phyloP scores from a whole-genome alignment of 2,888 invertebrate species.

The Auanema sp. region DNA sequence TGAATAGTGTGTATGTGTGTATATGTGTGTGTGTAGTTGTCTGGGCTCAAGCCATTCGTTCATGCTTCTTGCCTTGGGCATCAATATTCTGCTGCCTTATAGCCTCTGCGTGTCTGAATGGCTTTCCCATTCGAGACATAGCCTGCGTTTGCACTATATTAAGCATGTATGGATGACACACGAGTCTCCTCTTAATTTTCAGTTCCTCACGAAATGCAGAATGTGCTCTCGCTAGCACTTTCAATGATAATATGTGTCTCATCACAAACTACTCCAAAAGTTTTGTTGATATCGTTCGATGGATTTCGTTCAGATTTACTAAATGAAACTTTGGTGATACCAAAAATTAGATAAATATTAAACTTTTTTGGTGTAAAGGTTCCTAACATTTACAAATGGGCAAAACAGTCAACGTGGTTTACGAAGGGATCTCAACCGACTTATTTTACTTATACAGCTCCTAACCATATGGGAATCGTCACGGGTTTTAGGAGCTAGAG shows the following conservation, averaged over 20 bases:
- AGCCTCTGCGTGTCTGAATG: slow-evolving; percentile 4
- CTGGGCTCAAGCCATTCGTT: background rate
- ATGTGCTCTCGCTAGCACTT: too few relatives aligned
- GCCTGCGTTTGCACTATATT: too few relatives aligned
- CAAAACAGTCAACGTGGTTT: slow-evolving; percentile 37
- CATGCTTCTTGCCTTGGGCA: slow-evolving; percentile 4
- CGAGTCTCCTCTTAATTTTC: too few relatives aligned
- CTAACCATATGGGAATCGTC: slow-evolving; percentile 50
- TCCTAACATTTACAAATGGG: slow-evolving; percentile 42
- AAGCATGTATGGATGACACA: too few relatives aligned
- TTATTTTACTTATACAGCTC: slow-evolving; percentile 43
- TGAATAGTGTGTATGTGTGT: background rate
- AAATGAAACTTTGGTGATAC: slow-evolving; percentile 33
- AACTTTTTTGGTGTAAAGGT: slow-evolving; percentile 24
- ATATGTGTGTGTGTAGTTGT: slow-evolving; percentile 5
- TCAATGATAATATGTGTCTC: too few relatives aligned
- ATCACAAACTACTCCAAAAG: slow-evolving; percentile 20
- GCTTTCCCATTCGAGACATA: too few relatives aligned
- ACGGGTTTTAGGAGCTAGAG: slow-evolving; percentile 16
- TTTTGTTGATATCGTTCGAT: slow-evolving; percentile 45
- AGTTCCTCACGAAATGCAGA: too few relatives aligned
- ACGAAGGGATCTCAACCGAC: slow-evolving; percentile 36
- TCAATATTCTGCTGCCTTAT: slow-evolving; percentile 5
- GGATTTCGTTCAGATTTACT: slow-evolving; percentile 48
- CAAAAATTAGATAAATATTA: background rate